Conservation (phyloP, 2,113 vertebrate species). For the Syngnathus scovelli region DNA sequence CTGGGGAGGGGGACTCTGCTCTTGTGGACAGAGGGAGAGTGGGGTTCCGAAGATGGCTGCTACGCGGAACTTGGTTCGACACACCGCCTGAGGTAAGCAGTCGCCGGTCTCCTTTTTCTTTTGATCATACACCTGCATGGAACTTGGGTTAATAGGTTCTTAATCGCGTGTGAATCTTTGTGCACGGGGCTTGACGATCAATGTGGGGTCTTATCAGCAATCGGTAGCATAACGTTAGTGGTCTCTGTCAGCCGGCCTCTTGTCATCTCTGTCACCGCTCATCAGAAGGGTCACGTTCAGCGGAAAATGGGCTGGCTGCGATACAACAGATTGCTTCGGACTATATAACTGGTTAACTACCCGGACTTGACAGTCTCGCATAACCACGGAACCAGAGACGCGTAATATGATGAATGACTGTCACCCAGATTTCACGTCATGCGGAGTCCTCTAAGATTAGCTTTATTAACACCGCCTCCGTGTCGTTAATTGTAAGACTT, state of each 20-base stretch:
- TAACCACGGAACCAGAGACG: slow-evolving; percentile 4
- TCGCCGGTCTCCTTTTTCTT: slow-evolving; percentile 2
- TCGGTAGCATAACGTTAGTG: slow-evolving; percentile 12
- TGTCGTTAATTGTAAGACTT: slow-evolving; percentile 1
- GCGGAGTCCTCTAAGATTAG: slow-evolving; percentile 14
- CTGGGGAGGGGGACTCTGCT: slow-evolving; percentile 67
- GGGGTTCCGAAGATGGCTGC: slow-evolving; percentile 74
- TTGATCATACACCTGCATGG: slow-evolving; percentile 1
- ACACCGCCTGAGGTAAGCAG: slow-evolving; percentile 73
- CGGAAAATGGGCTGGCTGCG: not conserved
- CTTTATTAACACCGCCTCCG: not conserved
- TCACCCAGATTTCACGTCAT: slow-evolving; percentile 9
- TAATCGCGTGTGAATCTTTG: not conserved
- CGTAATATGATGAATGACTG: slow-evolving; percentile 12
- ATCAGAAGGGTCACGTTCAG: not conserved
- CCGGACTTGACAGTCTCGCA: not conserved
- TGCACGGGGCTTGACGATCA: slow-evolving; percentile 4
- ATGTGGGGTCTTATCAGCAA: slow-evolving; percentile 2
- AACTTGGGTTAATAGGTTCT: not conserved
- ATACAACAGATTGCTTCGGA: slow-evolving; percentile 1
- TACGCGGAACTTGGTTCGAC: slow-evolving; percentile 68
- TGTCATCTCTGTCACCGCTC: slow-evolving; percentile 8
- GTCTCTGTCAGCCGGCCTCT: slow-evolving; percentile 41
- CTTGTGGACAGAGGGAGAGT: slow-evolving; percentile 61
- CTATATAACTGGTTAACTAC: slow-evolving; percentile 3